Base-by-base conservation (phyloP, 37 sponge, comb jelly and placozoan genomes). In the Beroe ovata region DNA sequence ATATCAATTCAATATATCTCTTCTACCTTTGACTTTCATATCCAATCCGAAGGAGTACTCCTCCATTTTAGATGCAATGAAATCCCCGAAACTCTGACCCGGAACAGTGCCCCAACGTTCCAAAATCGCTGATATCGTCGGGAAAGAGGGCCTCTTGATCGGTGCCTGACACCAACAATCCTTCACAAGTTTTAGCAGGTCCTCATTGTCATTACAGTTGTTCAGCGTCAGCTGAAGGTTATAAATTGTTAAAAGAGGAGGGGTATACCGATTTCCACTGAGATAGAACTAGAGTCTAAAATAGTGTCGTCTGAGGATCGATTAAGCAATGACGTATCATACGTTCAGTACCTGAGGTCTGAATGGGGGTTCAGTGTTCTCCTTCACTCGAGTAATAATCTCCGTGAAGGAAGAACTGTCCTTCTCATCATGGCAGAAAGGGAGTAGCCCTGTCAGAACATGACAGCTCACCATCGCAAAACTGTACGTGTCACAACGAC, bases 301-400 rank as follows among this genome's bases (percentile, higher is more conserved):
- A n/a, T n/a, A n/a, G n/a, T n/a, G n/a, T n/a, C n/a, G n/a, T n/a
- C n/a, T n/a, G n/a, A n/a, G n/a, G n/a, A n/a, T n/a, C n/a, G n/a
- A n/a, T n/a, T n/a, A n/a, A n/a, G n/a, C n/a, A n/a, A n/a, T n/a
- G n/a, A n/a, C n/a, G n/a, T n/a, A n/a, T n/a, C n/a, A n/a, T n/a
- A n/a, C n/a, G n/a, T n/a, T n/a, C n/a, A n/a, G 4, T 71, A 71
- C 71, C 71, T 71, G 71, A 8, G 71, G 71, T 71, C 71, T 71
- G 38, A 71, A 71, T 20, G 71, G 71, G 34, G 71, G 71, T 36
- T 71, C 71, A 4, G 71, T 35, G 8, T 28, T 71, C 36, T 20
- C 71, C 71, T 71, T 71, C 8, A 71, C 71, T 30, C 71, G 4
- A 8, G 71, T 20, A 6, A 71, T 34, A 29, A 71, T 34, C 36